These are phyloP conservation scores for Helicoverpa zea DNA, from an alignment of 1,140 invertebrate genomes.

Conservation along the genomic window DNA sequence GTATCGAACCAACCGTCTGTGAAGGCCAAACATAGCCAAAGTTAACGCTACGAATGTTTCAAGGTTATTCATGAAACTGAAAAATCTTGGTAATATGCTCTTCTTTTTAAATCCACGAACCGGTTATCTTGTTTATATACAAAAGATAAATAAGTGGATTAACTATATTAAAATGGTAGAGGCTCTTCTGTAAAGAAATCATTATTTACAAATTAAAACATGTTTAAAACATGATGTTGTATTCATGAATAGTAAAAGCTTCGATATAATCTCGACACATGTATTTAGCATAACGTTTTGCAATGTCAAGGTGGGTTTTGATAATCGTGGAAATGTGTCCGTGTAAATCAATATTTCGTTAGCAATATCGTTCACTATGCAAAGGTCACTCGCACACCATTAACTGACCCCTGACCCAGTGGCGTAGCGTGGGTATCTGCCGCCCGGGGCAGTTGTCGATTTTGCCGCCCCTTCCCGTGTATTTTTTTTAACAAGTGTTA, in stretches of 20 bases:
- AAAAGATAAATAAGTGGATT: slow-evolving; percentile 31
- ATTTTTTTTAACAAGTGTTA: no score
- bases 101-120: not conserved
- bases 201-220: not conserved
- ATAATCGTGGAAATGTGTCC: slow-evolving; percentile 4
- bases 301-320: slow-evolving; percentile 14
- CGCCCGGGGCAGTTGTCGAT: no score
- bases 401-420: slow-evolving; percentile 77
- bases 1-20: slow-evolving; percentile 63
- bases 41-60: slow-evolving; percentile 36
- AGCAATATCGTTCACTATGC: slow-evolving; percentile 34
- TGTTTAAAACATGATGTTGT: not conserved
- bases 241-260: slow-evolving; percentile 14
- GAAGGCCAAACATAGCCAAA: slow-evolving; percentile 59
- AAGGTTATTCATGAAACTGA: slow-evolving; percentile 41
- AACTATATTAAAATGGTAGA: slow-evolving; percentile 30
- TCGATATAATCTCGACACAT: not conserved
- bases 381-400: slow-evolving; percentile 48
- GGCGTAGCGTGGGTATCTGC: no score
- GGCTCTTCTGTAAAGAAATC: slow-evolving; percentile 2
- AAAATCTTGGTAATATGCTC: not conserved
- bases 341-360: slow-evolving; percentile 41
- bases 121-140: slow-evolving; percentile 47
- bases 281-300: slow-evolving; percentile 1
- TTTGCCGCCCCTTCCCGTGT: no score